Evolutionary conservation across 2,113 vertebrate species (phyloP).

Genomic region (Rynchops niger): DNA sequence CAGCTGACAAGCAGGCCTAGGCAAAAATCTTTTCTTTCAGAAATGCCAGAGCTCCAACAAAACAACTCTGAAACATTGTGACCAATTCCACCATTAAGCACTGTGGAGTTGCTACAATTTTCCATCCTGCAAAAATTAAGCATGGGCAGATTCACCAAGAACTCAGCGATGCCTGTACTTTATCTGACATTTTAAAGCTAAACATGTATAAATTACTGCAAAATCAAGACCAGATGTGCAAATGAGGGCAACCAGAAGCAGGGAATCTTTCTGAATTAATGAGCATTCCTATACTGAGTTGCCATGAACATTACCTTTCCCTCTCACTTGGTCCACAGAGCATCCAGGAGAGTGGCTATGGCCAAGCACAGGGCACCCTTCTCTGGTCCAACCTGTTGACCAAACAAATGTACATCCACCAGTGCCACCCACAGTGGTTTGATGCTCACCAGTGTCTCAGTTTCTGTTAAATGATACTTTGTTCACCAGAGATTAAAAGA

Average conservation of each 20-base stretch:
- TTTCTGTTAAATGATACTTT: neutral
- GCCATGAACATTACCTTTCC: conserved; percentile 69
- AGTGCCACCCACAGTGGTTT: neutral
- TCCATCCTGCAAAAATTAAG: neutral
- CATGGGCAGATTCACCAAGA: neutral
- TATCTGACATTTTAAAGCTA: neutral
- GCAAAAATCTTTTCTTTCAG: neutral
- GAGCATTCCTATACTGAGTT: neutral
- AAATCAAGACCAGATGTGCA: neutral
- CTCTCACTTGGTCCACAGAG: conserved; percentile 78
- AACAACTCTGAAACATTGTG: neutral
- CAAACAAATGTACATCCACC: neutral
- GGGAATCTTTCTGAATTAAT: neutral
- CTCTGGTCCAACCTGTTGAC: conserved; percentile 76
- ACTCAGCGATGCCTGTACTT: accelerated
- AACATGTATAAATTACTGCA: neutral
- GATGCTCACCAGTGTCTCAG: accelerated
- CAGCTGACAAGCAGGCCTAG: neutral
- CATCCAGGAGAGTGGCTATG: conserved; percentile 77
- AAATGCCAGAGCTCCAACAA: neutral
- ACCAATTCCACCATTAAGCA: neutral
- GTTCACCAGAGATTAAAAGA: accelerated
- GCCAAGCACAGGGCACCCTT: conserved; percentile 81
- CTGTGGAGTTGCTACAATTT: neutral
- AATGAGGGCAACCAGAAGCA: neutral